Conservation (phyloP, 2,888 invertebrate genomes). For the Xestia xanthographa region DNA sequence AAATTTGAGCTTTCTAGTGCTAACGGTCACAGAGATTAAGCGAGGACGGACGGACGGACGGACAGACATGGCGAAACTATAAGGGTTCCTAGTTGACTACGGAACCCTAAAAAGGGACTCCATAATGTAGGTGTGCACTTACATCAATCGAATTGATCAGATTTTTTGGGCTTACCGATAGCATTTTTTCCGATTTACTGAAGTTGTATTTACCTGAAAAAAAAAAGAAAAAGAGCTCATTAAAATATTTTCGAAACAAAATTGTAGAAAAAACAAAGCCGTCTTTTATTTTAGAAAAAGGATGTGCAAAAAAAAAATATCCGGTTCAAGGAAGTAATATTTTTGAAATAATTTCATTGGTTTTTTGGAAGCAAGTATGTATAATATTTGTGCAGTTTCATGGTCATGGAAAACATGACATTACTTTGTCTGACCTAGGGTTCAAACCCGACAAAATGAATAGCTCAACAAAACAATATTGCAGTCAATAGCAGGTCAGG, state of each 20-base stretch:
- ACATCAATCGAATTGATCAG: neutral
- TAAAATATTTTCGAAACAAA: neutral
- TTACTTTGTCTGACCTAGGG: neutral
- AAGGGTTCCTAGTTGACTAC: no score
- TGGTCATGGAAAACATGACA: no score
- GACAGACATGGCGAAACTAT: no score
- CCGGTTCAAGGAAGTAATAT: no score
- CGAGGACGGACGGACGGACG: no score
- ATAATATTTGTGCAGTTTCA: no score
- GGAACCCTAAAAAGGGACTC: neutral
- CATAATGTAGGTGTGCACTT: neutral
- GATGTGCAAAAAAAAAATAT: no score
- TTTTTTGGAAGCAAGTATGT: no score
- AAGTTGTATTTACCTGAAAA: slow-evolving; percentile 9
- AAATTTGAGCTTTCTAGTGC: no score
- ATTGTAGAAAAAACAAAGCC: neutral
- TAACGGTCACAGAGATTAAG: no score
- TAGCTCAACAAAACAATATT: slow-evolving; percentile 23
- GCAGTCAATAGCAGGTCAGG: slow-evolving; percentile 23
- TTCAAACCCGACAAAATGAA: neutral
- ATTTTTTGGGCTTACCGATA: neutral
- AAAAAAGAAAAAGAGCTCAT: neutral
- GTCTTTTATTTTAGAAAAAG: no score
- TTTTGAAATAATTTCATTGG: no score
- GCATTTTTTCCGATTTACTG: neutral